Percentiles rank a stretch among this genome's conserved stretches.
phyloP scores from a whole-genome alignment of 2,888 invertebrate genomes.

The Patella ulyssiponensis region DNA sequence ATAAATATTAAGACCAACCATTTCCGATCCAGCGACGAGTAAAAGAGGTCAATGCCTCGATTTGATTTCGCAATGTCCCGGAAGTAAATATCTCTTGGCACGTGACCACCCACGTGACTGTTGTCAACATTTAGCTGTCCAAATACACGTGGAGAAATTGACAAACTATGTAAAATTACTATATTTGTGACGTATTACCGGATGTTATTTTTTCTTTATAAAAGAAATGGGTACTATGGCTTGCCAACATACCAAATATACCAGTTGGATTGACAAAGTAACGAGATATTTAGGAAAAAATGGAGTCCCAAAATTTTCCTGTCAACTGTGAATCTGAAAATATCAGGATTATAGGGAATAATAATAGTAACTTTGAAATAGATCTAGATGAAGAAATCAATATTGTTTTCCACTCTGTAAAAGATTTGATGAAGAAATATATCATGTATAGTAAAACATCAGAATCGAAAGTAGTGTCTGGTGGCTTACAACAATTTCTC shows the following conservation, averaged over 20 bases:
- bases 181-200: background rate
- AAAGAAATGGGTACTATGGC: background rate
- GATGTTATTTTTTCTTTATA: background rate
- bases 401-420: conserved; percentile 41
- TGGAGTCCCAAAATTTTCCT: background rate
- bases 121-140: conserved; percentile 1
- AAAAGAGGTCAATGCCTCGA: conserved; percentile 2
- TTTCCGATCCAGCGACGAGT: conserved; percentile 25
- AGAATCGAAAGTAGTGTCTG: conserved; percentile 48
- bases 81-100: background rate
- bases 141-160: conserved; percentile 3
- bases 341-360: background rate
- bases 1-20: conserved; percentile 15
- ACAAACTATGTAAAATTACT: background rate
- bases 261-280: no score
- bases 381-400: conserved; percentile 23
- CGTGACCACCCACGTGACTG: background rate
- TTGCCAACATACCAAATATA: background rate
- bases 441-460: conserved; percentile 55
- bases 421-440: conserved; percentile 54
- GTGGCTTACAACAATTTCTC: conserved; percentile 59
- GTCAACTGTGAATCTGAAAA: background rate
- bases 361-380: conserved; percentile 11
- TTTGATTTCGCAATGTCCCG: background rate
- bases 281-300: background rate